These are phyloP conservation scores for Drosophila kurseongensis DNA, from an alignment of 1,140 invertebrate species.

Conservation along the genomic window DNA sequence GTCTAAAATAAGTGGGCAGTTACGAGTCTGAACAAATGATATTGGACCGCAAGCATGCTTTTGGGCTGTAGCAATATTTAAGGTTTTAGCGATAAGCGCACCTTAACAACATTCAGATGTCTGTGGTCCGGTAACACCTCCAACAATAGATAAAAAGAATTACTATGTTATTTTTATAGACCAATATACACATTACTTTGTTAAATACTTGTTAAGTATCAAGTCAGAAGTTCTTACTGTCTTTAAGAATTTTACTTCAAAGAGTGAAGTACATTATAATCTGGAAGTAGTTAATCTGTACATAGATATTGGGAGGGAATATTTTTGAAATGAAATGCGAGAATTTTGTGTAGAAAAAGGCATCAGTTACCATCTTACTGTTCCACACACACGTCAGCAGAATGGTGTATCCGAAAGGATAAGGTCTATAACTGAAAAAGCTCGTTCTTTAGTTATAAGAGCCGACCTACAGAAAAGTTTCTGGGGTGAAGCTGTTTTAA, in stretches of 20 bases:
- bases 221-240: background rate
- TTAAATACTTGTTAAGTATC: background rate
- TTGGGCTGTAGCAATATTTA: no score
- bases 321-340: no score
- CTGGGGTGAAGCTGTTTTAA: conserved; percentile 1
- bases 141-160: conserved; percentile 5
- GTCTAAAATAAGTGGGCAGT: no score
- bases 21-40: no score
- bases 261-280: background rate
- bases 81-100: no score
- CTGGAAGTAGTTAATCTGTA: background rate
- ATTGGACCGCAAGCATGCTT: no score
- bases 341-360: background rate
- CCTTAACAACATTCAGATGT: background rate
- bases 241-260: background rate
- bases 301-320: background rate
- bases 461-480: background rate
- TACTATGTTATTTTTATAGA: conserved; percentile 3
- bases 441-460: conserved; percentile 1
- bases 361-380: background rate
- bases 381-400: background rate
- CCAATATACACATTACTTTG: no score
- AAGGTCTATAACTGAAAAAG: conserved; percentile 1
- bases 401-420: background rate
- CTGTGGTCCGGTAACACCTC: background rate